Base-by-base conservation (phyloP, 2,888 invertebrate species). In the Euspilapteryx auroguttella region DNA sequence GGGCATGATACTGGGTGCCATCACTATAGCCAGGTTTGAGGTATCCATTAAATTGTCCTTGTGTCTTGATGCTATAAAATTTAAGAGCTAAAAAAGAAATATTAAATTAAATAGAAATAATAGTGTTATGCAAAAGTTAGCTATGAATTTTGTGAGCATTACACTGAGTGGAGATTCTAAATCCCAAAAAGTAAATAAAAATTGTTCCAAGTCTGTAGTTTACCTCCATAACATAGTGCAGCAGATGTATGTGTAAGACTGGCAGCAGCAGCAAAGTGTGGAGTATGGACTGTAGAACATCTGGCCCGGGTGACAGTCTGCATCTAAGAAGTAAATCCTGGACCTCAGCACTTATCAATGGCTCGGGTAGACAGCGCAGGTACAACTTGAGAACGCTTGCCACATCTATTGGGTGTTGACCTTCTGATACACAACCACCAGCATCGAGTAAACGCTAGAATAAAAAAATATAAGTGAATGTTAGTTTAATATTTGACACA, bases 1-100 rank as follows among this genome's bases (percentile, higher is more conserved):
- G 0, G 91, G 91, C 85, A 94, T 88, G 28, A 94, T 78, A 47
- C 90, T 90, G 1, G 94, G 94, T 1, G 90, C 86, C 52, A 94
- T 75, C 14, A 94, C 86, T 38, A 92, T 87, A 2, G 94, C 87
- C 36, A 94, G 68, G 64, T 94, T 94, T 28, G 84, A 83, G 1
- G 83, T 68, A 41, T 86, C 83, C 94, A 95, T 95, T 56, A 87
- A 85, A 55, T 94, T 94, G 27, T 79, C 75, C 27, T 80, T 77
- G 28, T 85, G 82, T 44, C 82, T 79, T 15, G 79, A 66, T 5
- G 89, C 81, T 15, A 94, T 82, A 44, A 80, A 81, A 40, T 81
- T 78, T 25, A 92, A 58, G 46, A 91, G 82, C 80, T 84, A 54
- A 31, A 79, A 55, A 50, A 31, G 14, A 32, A 12, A 17, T 28